Percentiles rank a stretch among this genome's conserved stretches.
These are phyloP conservation scores for Muschampia plurimacula DNA, from an alignment of 2,888 invertebrate species.

Conservation along the genomic window DNA sequence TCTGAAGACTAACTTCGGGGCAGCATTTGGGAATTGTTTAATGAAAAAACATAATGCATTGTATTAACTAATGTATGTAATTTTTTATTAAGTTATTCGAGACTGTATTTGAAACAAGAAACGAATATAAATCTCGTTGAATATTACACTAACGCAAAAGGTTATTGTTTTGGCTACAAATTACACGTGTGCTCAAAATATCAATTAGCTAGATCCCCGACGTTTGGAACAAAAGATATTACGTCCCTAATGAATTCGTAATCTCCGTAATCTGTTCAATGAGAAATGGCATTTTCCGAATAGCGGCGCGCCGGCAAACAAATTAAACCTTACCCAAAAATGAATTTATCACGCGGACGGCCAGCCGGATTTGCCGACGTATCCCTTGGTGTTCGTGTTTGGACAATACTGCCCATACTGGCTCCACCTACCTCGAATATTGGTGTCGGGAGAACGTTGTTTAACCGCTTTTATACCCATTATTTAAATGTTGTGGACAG, in stretches of 20 bases:
- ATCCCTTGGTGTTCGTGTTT: constrained; percentile 59
- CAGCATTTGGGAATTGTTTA: too few relatives aligned
- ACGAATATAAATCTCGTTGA: neutral
- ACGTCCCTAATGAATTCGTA: constrained; percentile 83
- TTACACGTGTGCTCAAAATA: constrained; percentile 75
- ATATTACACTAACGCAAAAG: neutral
- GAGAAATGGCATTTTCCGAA: constrained; percentile 81
- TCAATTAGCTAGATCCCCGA: constrained; percentile 72
- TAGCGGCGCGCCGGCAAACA: constrained; percentile 73
- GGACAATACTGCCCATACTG: constrained; percentile 47
- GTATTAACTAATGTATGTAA: too few relatives aligned
- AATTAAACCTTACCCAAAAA: constrained; percentile 84
- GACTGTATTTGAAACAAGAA: too few relatives aligned
- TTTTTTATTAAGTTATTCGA: too few relatives aligned
- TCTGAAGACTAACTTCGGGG: too few relatives aligned
- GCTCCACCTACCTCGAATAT: constrained; percentile 26
- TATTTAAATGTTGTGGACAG: neutral
- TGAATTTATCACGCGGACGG: constrained; percentile 79
- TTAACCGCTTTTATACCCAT: constrained; percentile 19
- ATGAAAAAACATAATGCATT: too few relatives aligned
- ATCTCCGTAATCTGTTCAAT: constrained; percentile 84
- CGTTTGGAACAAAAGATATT: constrained; percentile 72
- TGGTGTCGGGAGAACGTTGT: constrained; percentile 4
- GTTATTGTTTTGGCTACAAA: constrained; percentile 52
- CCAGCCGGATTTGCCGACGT: constrained; percentile 60